Evolutionary conservation across 2,113 vertebrate genomes (phyloP).

Genomic region (Aphelocoma coerulescens): DNA sequence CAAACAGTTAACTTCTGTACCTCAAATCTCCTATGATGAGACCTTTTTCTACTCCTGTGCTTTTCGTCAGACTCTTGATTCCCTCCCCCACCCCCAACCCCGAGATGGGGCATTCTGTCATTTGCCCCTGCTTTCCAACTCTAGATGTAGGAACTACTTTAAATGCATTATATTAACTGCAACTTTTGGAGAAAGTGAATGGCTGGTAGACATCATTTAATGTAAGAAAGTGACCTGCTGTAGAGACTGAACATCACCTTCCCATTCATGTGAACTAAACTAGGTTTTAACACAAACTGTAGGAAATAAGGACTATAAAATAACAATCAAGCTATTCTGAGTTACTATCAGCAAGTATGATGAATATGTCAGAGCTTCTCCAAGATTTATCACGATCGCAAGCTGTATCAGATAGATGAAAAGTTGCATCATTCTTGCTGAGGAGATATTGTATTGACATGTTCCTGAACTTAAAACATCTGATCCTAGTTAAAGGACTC

Average conservation of each 20-base stretch:
- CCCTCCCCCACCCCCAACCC: fast-evolving
- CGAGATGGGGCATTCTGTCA: not conserved
- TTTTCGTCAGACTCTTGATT: not conserved
- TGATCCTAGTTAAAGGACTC: not conserved
- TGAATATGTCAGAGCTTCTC: not conserved
- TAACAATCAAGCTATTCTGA: not conserved
- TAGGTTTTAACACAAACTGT: not conserved
- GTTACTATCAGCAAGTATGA: not conserved
- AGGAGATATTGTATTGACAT: not conserved
- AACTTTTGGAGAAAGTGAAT: not conserved
- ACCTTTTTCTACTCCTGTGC: not conserved
- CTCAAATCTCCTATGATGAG: not conserved
- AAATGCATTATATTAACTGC: not conserved
- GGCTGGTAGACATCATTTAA: not conserved
- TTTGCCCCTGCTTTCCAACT: not conserved
- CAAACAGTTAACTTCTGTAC: not conserved
- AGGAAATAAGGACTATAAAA: not conserved
- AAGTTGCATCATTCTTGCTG: not conserved
- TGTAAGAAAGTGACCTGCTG: not conserved
- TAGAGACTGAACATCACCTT: not conserved
- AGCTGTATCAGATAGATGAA: not conserved
- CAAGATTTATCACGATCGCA: not conserved
- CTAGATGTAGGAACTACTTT: not conserved
- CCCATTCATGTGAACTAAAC: not conserved
- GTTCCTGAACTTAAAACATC: not conserved